phyloP scores from a whole-genome alignment of 2,113 vertebrate genomes.

The Tylochromis polylepis region DNA sequence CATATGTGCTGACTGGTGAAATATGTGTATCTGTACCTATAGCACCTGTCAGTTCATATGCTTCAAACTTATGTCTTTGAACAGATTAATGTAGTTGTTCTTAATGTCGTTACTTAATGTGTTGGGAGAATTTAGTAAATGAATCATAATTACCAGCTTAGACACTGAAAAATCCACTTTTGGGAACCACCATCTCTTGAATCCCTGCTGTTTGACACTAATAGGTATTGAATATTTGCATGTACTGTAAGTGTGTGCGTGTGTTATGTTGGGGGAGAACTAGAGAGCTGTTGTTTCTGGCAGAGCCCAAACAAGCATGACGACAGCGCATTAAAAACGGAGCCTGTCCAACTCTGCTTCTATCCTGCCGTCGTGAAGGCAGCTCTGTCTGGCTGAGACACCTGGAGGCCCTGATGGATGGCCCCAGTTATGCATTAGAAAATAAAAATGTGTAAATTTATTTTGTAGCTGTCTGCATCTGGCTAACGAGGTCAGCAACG shows the following conservation, averaged over 20 bases:
- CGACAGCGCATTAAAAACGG: not conserved
- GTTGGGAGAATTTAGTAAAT: not conserved
- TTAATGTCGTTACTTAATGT: not conserved
- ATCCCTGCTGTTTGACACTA: not conserved
- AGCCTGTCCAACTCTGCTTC: constrained; percentile 28
- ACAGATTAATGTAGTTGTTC: not conserved
- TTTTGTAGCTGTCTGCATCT: constrained; percentile 24
- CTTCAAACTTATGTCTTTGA: not conserved
- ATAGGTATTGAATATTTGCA: not conserved
- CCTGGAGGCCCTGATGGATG: constrained; percentile 30
- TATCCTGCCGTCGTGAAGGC: not conserved
- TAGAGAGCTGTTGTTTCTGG: constrained; percentile 57
- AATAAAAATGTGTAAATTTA: constrained; percentile 65
- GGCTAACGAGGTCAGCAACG: constrained; percentile 19
- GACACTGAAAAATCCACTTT: not conserved
- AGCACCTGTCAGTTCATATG: not conserved
- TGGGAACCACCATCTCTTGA: not conserved
- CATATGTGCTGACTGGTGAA: not conserved
- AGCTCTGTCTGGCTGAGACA: constrained; percentile 37
- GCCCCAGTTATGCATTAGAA: constrained; percentile 21
- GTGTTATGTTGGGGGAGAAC: not conserved
- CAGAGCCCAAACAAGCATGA: constrained; percentile 37
- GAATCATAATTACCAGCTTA: not conserved
- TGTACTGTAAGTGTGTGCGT: not conserved
- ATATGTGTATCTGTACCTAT: not conserved